Percentiles rank a stretch among this genome's conserved stretches.
These are phyloP conservation scores for Hephaestus fuliginosus DNA, from an alignment of 2,797 vertebrate genomes.

Conservation along the genomic window DNA sequence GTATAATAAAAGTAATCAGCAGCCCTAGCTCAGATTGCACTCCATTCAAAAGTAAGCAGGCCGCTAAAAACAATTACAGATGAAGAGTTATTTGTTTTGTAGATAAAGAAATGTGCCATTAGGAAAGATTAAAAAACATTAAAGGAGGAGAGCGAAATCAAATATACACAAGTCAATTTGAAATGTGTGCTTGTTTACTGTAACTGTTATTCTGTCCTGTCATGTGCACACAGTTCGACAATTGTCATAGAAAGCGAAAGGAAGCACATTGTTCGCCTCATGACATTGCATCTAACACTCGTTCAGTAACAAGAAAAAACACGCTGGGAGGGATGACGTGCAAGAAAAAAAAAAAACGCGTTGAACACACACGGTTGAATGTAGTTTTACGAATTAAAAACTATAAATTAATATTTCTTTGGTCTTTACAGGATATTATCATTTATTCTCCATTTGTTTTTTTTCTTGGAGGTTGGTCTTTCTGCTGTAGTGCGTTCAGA, in stretches of 20 bases:
- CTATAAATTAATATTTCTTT: background rate
- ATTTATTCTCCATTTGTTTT: background rate
- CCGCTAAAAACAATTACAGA: background rate
- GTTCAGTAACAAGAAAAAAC: background rate
- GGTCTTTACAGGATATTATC: conserved; percentile 23
- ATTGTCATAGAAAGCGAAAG: conserved; percentile 16
- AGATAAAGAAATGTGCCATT: background rate
- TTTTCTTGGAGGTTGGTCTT: conserved; percentile 31
- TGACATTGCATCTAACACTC: conserved; percentile 23
- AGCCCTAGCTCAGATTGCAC: background rate
- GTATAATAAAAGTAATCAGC: background rate
- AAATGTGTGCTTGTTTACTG: conserved; percentile 4
- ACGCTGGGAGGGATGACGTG: background rate
- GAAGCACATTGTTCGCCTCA: conserved; percentile 29
- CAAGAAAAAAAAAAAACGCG: background rate
- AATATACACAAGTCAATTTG: conserved; percentile 13
- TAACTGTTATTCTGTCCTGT: conserved; percentile 1
- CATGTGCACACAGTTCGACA: conserved; percentile 19
- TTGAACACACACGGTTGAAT: background rate
- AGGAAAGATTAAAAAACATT: background rate
- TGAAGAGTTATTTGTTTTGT: background rate
- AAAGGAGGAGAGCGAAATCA: background rate
- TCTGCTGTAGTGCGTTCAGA: conserved; percentile 47
- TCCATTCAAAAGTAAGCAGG: background rate
- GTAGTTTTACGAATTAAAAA: background rate